A percentile compares a stretch with the other conserved stretches of the same genome.
These are phyloP conservation scores for Monomorium pharaonis DNA, from an alignment of 1,140 invertebrate species.

Conservation along the genomic window DNA sequence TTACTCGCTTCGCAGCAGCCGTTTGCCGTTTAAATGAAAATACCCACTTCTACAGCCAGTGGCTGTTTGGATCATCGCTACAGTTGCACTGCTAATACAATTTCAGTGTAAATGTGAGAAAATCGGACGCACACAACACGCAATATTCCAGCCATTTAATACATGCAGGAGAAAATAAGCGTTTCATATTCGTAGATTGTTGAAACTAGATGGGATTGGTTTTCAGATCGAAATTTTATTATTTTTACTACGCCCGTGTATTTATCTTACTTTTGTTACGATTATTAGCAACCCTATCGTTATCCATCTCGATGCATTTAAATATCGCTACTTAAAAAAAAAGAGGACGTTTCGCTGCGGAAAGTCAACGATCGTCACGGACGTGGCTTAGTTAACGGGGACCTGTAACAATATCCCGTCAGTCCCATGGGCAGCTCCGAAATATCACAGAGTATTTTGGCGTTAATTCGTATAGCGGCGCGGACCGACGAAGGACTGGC, in stretches of 20 bases:
- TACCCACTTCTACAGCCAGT: conserved; percentile 62
- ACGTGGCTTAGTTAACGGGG: conserved; percentile 44
- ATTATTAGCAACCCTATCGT: no score
- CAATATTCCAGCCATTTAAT: background rate
- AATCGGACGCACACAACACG: background rate
- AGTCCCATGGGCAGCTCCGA: conserved; percentile 46
- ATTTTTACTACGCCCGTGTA: background rate
- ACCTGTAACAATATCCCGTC: conserved; percentile 24
- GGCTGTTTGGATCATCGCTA: conserved; percentile 46
- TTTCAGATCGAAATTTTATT: background rate
- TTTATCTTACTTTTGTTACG: background rate
- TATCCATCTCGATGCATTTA: background rate
- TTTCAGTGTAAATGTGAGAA: background rate
- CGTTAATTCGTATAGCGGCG: conserved; percentile 66
- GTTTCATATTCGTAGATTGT: background rate
- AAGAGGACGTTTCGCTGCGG: conserved; percentile 18
- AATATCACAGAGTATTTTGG: conserved; percentile 66
- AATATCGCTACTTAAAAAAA: background rate
- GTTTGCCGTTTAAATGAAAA: conserved; percentile 68
- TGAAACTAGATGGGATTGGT: background rate
- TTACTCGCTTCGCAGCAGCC: conserved; percentile 39
- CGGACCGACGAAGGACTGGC: conserved; percentile 27
- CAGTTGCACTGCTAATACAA: conserved; percentile 37
- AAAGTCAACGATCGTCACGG: conserved; percentile 25
- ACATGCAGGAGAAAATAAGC: background rate